These are phyloP conservation scores for Teleopsis dalmanni DNA, from an alignment of 1,140 invertebrate species.

Conservation along the genomic window DNA sequence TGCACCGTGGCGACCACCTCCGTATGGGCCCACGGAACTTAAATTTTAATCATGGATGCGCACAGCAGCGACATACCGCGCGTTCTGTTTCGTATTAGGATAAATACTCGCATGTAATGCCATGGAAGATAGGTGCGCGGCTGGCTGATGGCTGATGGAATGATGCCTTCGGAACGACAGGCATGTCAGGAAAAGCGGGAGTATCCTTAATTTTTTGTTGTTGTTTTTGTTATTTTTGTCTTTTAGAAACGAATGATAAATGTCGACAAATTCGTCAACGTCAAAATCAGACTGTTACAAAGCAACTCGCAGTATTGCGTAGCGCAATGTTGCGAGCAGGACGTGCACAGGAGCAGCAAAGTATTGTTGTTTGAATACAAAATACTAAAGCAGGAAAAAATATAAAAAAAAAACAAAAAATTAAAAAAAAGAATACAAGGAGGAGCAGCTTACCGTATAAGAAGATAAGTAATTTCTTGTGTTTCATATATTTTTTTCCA, in stretches of 20 bases:
- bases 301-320: conserved; percentile 9
- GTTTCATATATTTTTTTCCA: no score
- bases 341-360: neutral
- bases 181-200: conserved; percentile 9
- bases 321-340: no score
- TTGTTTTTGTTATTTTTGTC: conserved; percentile 15
- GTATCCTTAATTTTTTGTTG: conserved; percentile 9
- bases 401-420: no score
- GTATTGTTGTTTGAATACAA: no score
- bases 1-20: no score
- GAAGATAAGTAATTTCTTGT: no score
- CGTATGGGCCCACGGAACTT: neutral
- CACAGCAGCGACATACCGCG: neutral
- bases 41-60: neutral
- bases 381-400: no score
- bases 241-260: conserved; percentile 33
- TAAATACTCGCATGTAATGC: neutral
- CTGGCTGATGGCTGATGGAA: conserved; percentile 17
- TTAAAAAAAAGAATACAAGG: no score
- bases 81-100: neutral
- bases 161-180: conserved; percentile 17
- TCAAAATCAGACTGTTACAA: conserved; percentile 40
- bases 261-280: conserved; percentile 33
- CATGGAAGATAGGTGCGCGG: neutral
- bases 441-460: no score